Evolutionary conservation across 2,797 vertebrate genomes (phyloP).

Genomic region (Synaphobranchus kaupii): DNA sequence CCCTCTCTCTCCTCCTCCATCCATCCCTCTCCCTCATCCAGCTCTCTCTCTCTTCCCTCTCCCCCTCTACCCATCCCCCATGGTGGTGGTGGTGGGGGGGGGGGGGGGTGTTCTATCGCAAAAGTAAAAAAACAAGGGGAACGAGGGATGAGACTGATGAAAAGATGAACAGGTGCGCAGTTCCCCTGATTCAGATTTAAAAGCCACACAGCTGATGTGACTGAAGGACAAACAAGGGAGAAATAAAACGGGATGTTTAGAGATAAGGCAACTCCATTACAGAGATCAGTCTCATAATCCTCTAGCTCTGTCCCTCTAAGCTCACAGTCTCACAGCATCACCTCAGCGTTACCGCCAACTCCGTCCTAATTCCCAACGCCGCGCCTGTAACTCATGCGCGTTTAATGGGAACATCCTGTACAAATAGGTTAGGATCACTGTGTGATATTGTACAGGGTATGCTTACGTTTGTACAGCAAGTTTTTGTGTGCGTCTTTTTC

Average conservation of each 20-base stretch:
- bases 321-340: not conserved
- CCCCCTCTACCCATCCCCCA: not conserved
- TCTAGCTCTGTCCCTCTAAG: not conserved
- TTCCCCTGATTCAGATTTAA: not conserved
- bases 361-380: not conserved
- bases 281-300: not conserved
- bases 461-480: too few relatives aligned
- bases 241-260: not conserved
- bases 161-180: too few relatives aligned
- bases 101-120: not conserved
- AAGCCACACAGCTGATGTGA: not conserved
- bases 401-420: not conserved
- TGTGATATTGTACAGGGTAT: not conserved
- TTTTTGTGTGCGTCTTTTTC: too few relatives aligned
- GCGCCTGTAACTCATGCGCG: not conserved
- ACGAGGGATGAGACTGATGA: not conserved
- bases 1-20: not conserved
- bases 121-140: not conserved
- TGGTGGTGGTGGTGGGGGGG: too few relatives aligned
- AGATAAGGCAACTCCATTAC: not conserved
- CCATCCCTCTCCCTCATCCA: not conserved
- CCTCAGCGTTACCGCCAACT: not conserved
- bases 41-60: not conserved
- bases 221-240: not conserved
- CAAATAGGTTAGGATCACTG: not conserved